These are phyloP conservation scores for Calcarius lapponicus DNA, from an alignment of 2,797 vertebrate species.

Conservation along the genomic window DNA sequence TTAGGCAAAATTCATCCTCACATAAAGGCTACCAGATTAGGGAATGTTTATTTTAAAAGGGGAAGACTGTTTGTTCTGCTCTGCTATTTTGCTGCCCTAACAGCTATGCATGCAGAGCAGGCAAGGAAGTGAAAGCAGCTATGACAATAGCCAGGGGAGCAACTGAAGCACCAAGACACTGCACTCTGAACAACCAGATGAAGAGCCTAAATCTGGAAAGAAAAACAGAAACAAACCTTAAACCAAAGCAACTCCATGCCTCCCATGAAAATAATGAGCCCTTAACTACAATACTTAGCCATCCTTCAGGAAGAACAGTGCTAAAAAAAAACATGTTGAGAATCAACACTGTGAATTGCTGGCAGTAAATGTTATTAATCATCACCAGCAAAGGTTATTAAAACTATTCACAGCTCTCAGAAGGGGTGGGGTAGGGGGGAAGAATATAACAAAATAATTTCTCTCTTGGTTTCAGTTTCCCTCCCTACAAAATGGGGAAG, in stretches of 20 bases:
- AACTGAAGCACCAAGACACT: rapidly evolving
- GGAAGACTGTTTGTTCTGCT: constrained; percentile 15
- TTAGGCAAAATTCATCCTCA: constrained; percentile 6
- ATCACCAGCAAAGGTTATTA: neutral
- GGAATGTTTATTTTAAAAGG: constrained; percentile 60
- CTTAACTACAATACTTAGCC: neutral
- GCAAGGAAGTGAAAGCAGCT: constrained; percentile 9
- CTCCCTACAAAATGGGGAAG: neutral
- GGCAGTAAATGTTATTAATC: neutral
- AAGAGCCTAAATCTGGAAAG: neutral
- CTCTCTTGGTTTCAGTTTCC: neutral
- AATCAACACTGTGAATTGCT: neutral
- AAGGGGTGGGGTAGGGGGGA: rapidly evolving
- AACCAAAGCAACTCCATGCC: neutral
- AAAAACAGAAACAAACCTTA: neutral
- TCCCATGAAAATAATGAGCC: neutral
- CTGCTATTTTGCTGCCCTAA: constrained; percentile 29
- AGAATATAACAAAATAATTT: neutral
- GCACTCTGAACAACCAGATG: neutral
- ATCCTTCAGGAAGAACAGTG: neutral
- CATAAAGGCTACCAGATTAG: constrained; percentile 52
- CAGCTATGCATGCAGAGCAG: neutral
- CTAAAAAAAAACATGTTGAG: neutral
- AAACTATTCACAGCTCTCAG: neutral
- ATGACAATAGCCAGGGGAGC: constrained; percentile 29